These are phyloP conservation scores for Cynaeus angustus DNA, from an alignment of 2,888 invertebrate species.

Conservation along the genomic window DNA sequence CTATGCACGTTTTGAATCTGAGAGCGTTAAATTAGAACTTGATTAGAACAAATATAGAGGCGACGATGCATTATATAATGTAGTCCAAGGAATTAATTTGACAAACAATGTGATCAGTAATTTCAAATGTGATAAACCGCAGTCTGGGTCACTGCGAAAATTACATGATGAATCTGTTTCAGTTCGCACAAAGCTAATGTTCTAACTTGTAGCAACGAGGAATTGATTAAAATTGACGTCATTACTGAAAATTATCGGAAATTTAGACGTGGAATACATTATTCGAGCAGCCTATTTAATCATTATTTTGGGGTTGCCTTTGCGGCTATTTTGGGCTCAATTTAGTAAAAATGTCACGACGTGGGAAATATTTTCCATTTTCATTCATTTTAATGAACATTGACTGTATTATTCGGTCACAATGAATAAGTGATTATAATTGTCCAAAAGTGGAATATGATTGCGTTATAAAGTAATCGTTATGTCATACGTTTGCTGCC, in stretches of 20 bases:
- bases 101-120: background rate
- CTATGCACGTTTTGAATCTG: background rate
- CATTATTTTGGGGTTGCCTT: background rate
- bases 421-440: no score
- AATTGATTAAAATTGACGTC: slow-evolving; percentile 2
- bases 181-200: slow-evolving; percentile 4
- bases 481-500: no score
- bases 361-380: no score
- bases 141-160: background rate
- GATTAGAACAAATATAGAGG: background rate
- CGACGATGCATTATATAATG: slow-evolving; percentile 1
- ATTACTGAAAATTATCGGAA: background rate
- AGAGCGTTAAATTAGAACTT: background rate
- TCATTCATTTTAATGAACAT: no score
- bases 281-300: background rate
- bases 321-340: background rate
- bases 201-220: background rate
- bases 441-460: no score
- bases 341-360: no score
- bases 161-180: slow-evolving; percentile 4
- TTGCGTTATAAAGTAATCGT: no score
- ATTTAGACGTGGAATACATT: background rate
- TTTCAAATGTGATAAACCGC: slow-evolving; percentile 2
- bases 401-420: no score
- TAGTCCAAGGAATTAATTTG: slow-evolving; percentile 3